These are phyloP conservation scores for Lacerta viridis DNA, from an alignment of 2,797 vertebrate genomes.

Conservation along the genomic window DNA sequence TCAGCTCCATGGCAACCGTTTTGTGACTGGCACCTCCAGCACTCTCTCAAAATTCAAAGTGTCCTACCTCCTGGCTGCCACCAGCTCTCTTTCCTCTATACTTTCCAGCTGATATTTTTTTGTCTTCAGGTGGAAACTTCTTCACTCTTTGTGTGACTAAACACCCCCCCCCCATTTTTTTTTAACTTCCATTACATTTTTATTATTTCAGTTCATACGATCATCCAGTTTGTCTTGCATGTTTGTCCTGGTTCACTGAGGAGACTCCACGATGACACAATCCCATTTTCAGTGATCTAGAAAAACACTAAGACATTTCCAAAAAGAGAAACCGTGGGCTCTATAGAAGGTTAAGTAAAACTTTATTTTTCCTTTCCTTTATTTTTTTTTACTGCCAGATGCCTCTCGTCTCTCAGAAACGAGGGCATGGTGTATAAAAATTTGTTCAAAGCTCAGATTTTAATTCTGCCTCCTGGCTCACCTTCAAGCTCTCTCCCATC, in stretches of 20 bases:
- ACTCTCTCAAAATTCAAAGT: no score
- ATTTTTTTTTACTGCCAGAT: not conserved
- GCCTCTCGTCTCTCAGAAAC: slow-evolving; percentile 3
- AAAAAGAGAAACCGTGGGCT: slow-evolving; percentile 34
- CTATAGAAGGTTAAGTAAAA: slow-evolving; percentile 26
- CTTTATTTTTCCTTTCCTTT: not conserved
- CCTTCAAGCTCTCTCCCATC: slow-evolving; percentile 32
- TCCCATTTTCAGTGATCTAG: not conserved
- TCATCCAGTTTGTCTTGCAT: not conserved
- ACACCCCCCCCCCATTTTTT: no score
- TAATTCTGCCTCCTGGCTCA: slow-evolving; percentile 38
- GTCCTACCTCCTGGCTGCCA: no score
- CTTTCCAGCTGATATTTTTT: not conserved
- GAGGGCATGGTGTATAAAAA: slow-evolving; percentile 26
- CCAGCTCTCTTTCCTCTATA: not conserved
- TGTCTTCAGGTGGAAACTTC: not conserved
- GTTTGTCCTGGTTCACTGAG: not conserved
- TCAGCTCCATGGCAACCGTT: no score
- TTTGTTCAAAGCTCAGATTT: slow-evolving; percentile 25
- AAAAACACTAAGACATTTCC: slow-evolving; percentile 17
- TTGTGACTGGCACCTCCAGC: no score
- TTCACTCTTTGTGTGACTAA: slow-evolving; percentile 13
- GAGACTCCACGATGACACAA: not conserved
- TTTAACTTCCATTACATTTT: slow-evolving; percentile 21
- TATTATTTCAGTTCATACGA: not conserved